phyloP scores from a whole-genome alignment of 2,797 vertebrate genomes.

The Cyprinodon diabolis region DNA sequence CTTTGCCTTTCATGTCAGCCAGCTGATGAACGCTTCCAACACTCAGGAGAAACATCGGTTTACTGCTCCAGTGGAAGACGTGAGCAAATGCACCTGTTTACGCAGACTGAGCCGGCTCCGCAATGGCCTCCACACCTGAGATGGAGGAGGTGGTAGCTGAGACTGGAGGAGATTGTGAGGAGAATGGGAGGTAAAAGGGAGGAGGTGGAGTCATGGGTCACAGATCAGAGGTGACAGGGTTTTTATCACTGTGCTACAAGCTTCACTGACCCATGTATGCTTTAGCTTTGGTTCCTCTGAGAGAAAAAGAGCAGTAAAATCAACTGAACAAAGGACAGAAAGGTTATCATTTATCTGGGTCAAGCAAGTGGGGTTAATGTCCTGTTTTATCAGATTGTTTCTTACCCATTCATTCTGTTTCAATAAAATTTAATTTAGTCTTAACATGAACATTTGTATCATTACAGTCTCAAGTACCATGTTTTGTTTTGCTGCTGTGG shows the following conservation, averaged over 20 bases:
- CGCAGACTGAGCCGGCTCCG: slow-evolving; percentile 31
- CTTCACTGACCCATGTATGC: slow-evolving; percentile 60
- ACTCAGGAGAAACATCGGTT: slow-evolving; percentile 6
- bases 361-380: background rate
- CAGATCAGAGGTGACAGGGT: slow-evolving; percentile 71
- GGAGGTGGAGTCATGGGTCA: slow-evolving; percentile 66
- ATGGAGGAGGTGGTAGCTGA: slow-evolving; percentile 39
- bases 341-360: slow-evolving; percentile 18
- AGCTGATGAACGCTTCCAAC: background rate
- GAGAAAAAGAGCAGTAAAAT: slow-evolving; percentile 37
- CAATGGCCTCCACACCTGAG: slow-evolving; percentile 43
- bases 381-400: slow-evolving; percentile 44
- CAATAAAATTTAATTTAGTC: slow-evolving; percentile 60
- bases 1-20: slow-evolving; percentile 6
- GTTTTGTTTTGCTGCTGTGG: background rate
- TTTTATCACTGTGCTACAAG: slow-evolving; percentile 70
- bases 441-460: background rate
- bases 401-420: slow-evolving; percentile 13
- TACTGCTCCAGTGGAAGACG: slow-evolving; percentile 14
- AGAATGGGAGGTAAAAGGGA: slow-evolving; percentile 26
- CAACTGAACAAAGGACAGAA: slow-evolving; percentile 33
- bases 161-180: slow-evolving; percentile 43
- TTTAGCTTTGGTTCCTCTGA: slow-evolving; percentile 37
- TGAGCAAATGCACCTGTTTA: slow-evolving; percentile 45
- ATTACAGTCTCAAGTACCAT: background rate